Evolutionary conservation across 2,797 vertebrate genomes (phyloP).

Genomic region (Poeciliopsis infans): DNA sequence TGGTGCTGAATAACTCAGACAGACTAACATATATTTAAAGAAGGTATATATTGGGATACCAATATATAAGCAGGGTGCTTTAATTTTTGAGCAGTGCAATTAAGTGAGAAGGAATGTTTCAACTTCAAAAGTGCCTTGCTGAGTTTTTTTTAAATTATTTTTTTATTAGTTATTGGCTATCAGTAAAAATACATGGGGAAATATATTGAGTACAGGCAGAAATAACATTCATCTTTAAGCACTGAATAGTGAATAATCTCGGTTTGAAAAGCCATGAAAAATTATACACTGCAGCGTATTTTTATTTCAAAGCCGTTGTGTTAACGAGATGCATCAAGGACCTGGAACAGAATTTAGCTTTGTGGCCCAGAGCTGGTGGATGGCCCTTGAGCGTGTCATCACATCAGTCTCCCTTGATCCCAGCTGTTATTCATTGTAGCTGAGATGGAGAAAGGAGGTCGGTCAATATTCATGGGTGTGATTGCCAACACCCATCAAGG

Average conservation of each 20-base stretch:
- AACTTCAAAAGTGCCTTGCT: neutral
- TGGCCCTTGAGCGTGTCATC: slow-evolving; percentile 27
- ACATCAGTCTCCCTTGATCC: slow-evolving; percentile 31
- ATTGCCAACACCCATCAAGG: slow-evolving; percentile 26
- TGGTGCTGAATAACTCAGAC: neutral
- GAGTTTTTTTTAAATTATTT: neutral
- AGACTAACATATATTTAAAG: neutral
- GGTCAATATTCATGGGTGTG: slow-evolving; percentile 38
- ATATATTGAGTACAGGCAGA: neutral
- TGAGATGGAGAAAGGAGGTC: slow-evolving; percentile 30
- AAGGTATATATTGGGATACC: neutral
- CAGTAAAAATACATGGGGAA: neutral
- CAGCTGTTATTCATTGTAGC: slow-evolving; percentile 30
- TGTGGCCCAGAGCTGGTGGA: slow-evolving; percentile 17
- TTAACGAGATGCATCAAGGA: slow-evolving; percentile 6
- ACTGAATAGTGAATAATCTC: neutral
- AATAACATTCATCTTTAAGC: neutral
- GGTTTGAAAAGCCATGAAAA: neutral
- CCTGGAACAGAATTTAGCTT: slow-evolving; percentile 13
- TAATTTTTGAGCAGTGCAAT: neutral
- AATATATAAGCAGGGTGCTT: neutral
- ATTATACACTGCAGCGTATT: neutral
- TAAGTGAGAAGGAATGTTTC: neutral
- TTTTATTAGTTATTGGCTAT: neutral
- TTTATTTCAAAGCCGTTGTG: slow-evolving; percentile 4